A percentile compares a stretch with the other conserved stretches of the same genome.
Evolutionary conservation across 2,113 vertebrate genomes (phyloP).

Genomic region (Neofelis nebulosa): DNA sequence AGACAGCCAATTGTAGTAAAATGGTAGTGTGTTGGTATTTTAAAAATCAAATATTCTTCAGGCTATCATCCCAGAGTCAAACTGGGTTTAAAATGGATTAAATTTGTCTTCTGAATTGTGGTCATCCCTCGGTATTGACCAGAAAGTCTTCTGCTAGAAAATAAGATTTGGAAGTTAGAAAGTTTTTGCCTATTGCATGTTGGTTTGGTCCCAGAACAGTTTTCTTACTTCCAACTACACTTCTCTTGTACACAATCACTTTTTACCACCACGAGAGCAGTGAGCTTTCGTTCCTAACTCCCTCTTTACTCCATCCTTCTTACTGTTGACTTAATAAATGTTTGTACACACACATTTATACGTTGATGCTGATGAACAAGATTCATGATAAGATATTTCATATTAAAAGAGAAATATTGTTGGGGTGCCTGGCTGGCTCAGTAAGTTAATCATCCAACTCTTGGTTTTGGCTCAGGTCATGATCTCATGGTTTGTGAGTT

Average conservation of each 20-base stretch:
- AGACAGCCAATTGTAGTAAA: background rate
- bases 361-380: background rate
- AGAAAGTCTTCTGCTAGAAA: conserved; percentile 47
- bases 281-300: background rate
- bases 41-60: background rate
- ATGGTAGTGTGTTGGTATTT: background rate
- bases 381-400: background rate
- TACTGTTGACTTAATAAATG: background rate
- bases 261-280: background rate
- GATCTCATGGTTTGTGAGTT: too few relatives aligned
- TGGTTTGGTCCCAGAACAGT: background rate
- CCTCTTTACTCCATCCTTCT: background rate
- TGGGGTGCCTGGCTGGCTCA: too few relatives aligned
- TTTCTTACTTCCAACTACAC: background rate
- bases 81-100: conserved; percentile 30
- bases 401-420: background rate
- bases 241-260: background rate
- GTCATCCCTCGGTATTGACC: background rate
- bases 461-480: too few relatives aligned
- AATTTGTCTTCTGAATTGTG: conserved; percentile 9
- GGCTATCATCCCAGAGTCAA: background rate
- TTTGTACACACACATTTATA: background rate
- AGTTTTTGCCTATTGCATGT: background rate
- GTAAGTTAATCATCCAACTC: too few relatives aligned
- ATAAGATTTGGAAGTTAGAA: background rate